Evolutionary conservation across 2,888 invertebrate species (phyloP).

Genomic region (Dryomyza anilis): DNA sequence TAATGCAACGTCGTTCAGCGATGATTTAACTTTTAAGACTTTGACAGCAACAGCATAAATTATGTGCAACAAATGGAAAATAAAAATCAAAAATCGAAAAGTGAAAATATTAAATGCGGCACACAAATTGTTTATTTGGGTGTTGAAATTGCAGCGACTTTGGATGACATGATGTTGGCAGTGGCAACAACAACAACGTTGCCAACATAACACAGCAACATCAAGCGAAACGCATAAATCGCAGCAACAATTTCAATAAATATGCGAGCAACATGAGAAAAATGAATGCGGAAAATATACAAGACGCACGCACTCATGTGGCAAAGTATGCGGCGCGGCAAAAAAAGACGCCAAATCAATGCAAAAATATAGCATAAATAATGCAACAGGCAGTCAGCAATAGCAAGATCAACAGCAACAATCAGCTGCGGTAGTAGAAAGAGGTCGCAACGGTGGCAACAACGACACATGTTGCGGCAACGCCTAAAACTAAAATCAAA

Average conservation of each 20-base stretch:
- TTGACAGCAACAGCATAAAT: background rate
- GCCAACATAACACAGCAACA: conserved; percentile 7
- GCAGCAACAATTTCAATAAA: conserved; percentile 12
- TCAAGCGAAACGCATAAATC: background rate
- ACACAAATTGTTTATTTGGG: background rate
- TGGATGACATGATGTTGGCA: conserved; percentile 4
- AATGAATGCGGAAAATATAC: conserved; percentile 6
- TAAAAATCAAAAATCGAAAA: background rate
- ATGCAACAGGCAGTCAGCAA: conserved; percentile 29
- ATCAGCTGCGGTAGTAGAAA: background rate
- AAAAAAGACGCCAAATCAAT: conserved; percentile 36
- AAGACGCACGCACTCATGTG: background rate
- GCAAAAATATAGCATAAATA: conserved; percentile 30
- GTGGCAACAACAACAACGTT: background rate
- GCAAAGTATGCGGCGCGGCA: background rate
- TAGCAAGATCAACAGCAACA: conserved; percentile 32
- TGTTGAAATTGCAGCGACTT: conserved; percentile 6
- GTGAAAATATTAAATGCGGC: conserved; percentile 20
- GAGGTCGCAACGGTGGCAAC: background rate
- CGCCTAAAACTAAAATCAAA: conserved; percentile 14
- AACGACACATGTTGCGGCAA: conserved; percentile 6
- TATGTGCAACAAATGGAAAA: background rate
- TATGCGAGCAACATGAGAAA: conserved; percentile 13
- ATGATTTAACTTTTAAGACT: background rate
- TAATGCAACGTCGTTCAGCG: background rate